Base-by-base conservation (phyloP, 1,140 invertebrate species). In the Caenorhabditis tropicalis region DNA sequence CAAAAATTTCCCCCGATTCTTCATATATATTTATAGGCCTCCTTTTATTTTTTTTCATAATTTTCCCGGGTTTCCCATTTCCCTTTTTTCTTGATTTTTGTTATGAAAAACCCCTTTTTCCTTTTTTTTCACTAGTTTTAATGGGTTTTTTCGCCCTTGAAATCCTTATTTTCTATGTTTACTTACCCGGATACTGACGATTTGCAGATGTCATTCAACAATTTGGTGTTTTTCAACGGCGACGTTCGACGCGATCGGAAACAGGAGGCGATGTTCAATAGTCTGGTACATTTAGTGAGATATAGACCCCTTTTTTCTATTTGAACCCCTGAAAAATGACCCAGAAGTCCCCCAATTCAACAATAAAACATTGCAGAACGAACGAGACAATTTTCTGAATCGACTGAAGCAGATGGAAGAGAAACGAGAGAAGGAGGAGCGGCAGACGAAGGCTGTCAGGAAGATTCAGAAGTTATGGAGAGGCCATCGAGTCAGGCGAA, bases 171-270 rank as follows among this genome's bases (percentile, higher is more conserved):
- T 56, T 27, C n/a, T 9, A 10, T 3, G 16, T 51, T 51, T n/a
- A 51, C 15, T 51, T 0, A n/a, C n/a, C n/a, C 4, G 6, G 15
- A n/a, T 15, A 51, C 15, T 6, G 6, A 1, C 0, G 6, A 1
- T 36, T 65, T 65, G 7, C 36, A 74, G 65, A 74, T 74, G 65
- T 74, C 65, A 43, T 74, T 74, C 65, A 74, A 74, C 65, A 74
- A 74, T 24, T 24, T 43, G 19, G 65, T 74, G 3, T 74, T 74
- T 43, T 74, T 74, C 36, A 74, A 74, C 9, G 65, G 65, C 27
- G 65, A 74, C n/a, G 65, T 74, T 21, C 65, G 65, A 29, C 12
- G 36, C 36, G 65, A 74, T n/a, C 33, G 33, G 15, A 74, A 27
- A 24, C 65, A 74, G 29, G 65, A 74, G n/a, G 65, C 65, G 24